These are phyloP conservation scores for Tetrao urogallus DNA, from an alignment of 2,113 vertebrate species.

Conservation along the genomic window DNA sequence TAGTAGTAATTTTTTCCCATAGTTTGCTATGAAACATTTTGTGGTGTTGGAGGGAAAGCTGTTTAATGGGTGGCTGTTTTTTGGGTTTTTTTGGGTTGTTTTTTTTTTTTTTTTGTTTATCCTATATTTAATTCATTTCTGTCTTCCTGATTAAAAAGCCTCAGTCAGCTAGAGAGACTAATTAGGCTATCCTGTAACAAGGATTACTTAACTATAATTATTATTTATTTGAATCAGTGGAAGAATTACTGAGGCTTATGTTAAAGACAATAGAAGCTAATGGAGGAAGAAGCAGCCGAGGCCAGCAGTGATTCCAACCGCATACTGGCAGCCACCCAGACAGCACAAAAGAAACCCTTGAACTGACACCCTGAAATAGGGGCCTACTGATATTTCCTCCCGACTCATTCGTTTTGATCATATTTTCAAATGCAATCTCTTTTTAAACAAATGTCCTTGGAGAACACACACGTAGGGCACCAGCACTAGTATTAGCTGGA, in stretches of 20 bases:
- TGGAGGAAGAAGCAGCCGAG: constrained; percentile 5
- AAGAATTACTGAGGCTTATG: constrained; percentile 26
- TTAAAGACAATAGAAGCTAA: constrained; percentile 46
- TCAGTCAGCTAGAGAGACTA: constrained; percentile 26
- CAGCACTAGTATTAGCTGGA: not conserved
- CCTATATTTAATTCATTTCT: constrained; percentile 3
- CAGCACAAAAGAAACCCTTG: not conserved
- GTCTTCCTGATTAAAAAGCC: constrained; percentile 23
- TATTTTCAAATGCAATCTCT: not conserved
- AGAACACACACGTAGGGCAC: not conserved
- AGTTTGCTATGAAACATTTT: constrained; percentile 11
- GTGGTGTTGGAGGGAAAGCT: not conserved
- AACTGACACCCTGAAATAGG: not conserved
- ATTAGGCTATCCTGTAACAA: constrained; percentile 26
- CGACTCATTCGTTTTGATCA: not conserved
- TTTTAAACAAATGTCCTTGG: not conserved
- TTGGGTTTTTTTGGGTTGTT: not conserved
- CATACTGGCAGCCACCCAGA: not conserved
- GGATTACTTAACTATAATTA: constrained; percentile 51
- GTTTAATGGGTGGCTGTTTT: accelerated
- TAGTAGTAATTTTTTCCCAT: not conserved
- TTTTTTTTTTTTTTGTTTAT: constrained; percentile 33
- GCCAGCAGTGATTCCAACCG: not conserved
- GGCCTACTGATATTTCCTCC: not conserved
- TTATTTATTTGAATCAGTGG: constrained; percentile 51